Evolutionary conservation across 2,113 vertebrate genomes (phyloP).

Genomic region (Hymenochirus boettgeri): DNA sequence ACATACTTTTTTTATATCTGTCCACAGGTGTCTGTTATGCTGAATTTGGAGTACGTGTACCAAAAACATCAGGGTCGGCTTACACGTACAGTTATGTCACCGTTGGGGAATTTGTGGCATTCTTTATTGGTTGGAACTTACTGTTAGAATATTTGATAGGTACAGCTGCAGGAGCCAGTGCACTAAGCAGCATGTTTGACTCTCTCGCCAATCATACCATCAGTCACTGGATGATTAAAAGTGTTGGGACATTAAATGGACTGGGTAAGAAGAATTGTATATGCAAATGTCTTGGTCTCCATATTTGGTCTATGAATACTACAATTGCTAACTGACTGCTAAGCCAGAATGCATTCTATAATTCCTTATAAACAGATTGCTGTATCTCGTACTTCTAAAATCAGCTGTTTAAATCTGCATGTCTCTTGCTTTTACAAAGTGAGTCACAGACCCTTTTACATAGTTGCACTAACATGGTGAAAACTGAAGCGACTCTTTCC

Average conservation of each 20-base stretch:
- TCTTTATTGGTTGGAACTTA: constrained; percentile 97
- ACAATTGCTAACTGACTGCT: no score
- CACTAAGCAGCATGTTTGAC: constrained; percentile 97
- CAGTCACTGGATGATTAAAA: constrained; percentile 85
- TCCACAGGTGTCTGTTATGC: constrained; percentile 87
- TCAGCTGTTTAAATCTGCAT: no score
- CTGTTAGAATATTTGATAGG: constrained; percentile 97
- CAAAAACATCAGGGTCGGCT: constrained; percentile 93
- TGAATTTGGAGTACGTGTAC: constrained; percentile 92
- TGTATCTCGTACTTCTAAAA: no score
- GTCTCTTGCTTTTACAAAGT: no score
- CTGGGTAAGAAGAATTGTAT: no score
- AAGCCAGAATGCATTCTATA: no score
- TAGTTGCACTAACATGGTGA: no score
- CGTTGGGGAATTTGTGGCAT: constrained; percentile 91
- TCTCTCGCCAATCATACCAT: constrained; percentile 94
- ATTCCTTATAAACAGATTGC: no score
- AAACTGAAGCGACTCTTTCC: no score
- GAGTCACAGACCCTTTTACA: no score
- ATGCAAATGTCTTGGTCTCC: no score
- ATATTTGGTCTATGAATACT: no score
- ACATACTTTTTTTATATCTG: background rate
- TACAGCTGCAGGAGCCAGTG: constrained; percentile 87
- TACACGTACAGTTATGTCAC: constrained; percentile 99
- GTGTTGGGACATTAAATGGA: constrained; percentile 82